Evolutionary conservation across 2,113 vertebrate genomes (phyloP).

Genomic region (Hemichromis elongatus): DNA sequence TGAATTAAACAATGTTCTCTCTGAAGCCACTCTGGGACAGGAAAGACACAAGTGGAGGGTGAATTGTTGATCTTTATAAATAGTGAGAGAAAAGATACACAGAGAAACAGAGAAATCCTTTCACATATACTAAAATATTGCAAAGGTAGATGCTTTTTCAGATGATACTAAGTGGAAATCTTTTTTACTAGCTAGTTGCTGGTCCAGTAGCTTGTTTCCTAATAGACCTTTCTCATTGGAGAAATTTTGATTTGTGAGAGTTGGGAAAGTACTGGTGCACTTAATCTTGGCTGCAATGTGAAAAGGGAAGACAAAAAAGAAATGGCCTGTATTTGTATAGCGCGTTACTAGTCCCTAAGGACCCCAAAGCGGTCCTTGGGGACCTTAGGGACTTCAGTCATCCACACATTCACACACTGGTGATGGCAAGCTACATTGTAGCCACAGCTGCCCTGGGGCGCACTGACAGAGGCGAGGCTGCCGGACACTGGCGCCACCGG

Average conservation of each 20-base stretch:
- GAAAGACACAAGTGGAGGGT: not conserved
- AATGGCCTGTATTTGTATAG: too few species aligned
- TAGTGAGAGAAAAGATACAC: not conserved
- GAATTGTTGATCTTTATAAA: not conserved
- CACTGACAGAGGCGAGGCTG: too few species aligned
- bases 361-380: too few species aligned
- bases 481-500: too few species aligned
- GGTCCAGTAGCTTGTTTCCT: not conserved
- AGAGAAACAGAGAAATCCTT: not conserved
- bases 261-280: not conserved
- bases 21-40: not conserved
- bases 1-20: slow-evolving; percentile 13
- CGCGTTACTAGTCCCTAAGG: too few species aligned
- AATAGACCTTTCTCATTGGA: not conserved
- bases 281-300: not conserved
- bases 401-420: too few species aligned
- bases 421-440: too few species aligned
- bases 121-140: not conserved
- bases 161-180: not conserved
- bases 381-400: too few species aligned
- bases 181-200: not conserved
- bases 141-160: not conserved
- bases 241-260: not conserved
- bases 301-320: not conserved
- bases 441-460: too few species aligned